Conservation (phyloP, 2,113 vertebrate genomes). For the Phoenicopterus ruber region DNA sequence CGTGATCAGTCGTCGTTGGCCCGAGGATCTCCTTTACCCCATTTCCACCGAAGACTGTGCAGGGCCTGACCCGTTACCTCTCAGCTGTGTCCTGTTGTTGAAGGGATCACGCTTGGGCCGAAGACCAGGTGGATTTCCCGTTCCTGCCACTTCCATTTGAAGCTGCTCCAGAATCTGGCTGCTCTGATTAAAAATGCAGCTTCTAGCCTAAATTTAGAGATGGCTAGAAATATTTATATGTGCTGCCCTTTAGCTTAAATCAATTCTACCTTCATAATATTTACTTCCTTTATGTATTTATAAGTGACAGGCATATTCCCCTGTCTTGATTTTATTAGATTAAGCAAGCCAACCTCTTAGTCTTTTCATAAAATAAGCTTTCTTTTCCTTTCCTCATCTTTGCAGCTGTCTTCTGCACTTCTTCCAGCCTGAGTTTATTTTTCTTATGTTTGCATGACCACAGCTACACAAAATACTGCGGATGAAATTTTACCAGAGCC, state of each 20-base stretch:
- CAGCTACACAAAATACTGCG: neutral
- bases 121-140: slow-evolving; percentile 17
- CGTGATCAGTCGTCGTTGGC: rapidly evolving
- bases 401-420: slow-evolving; percentile 16
- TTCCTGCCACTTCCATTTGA: neutral
- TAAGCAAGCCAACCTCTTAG: slow-evolving; percentile 35
- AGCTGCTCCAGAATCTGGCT: neutral
- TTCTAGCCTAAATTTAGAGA: slow-evolving; percentile 47
- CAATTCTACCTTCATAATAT: slow-evolving; percentile 49
- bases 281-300: slow-evolving; percentile 58
- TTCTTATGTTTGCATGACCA: slow-evolving; percentile 6
- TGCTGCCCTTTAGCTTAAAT: slow-evolving; percentile 57
- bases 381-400: neutral
- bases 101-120: neutral
- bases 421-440: slow-evolving; percentile 23
- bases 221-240: slow-evolving; percentile 43
- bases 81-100: neutral
- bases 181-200: slow-evolving; percentile 28
- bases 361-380: slow-evolving; percentile 37
- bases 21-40: neutral
- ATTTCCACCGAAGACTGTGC: rapidly evolving
- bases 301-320: slow-evolving; percentile 37
- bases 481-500: slow-evolving; percentile 13
- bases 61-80: neutral
- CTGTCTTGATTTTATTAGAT: slow-evolving; percentile 40